These are phyloP conservation scores for Harpalus rufipes DNA, from an alignment of 2,888 invertebrate species.

Conservation along the genomic window DNA sequence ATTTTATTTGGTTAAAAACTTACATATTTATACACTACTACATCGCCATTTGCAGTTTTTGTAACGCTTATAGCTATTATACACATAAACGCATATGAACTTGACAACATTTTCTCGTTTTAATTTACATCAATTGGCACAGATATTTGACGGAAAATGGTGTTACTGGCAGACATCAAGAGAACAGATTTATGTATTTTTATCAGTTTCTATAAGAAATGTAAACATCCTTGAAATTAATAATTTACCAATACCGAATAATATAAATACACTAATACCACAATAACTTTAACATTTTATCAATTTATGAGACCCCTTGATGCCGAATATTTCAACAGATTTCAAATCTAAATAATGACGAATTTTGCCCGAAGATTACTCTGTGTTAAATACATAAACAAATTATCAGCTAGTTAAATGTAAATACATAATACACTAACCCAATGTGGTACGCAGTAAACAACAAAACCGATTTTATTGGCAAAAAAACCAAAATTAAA, in stretches of 20 bases:
- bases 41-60: constrained; percentile 52
- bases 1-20: constrained; percentile 30
- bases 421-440: constrained; percentile 59
- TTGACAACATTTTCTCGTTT: constrained; percentile 56
- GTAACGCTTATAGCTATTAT: constrained; percentile 55
- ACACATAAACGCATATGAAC: constrained; percentile 43
- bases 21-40: constrained; percentile 53
- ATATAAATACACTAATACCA: constrained; percentile 40
- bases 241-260: constrained; percentile 43
- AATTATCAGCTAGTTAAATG: constrained; percentile 58
- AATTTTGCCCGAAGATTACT: constrained; percentile 55
- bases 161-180: constrained; percentile 52
- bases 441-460: constrained; percentile 51
- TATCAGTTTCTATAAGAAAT: constrained; percentile 61
- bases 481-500: constrained; percentile 9
- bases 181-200: constrained; percentile 41
- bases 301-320: constrained; percentile 14
- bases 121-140: constrained; percentile 63
- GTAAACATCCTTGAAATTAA: constrained; percentile 62
- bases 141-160: constrained; percentile 46
- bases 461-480: background rate
- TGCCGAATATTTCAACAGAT: background rate
- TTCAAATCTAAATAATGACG: constrained; percentile 56
- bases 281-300: constrained; percentile 21
- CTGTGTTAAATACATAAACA: constrained; percentile 59